phyloP scores from a whole-genome alignment of 2,113 vertebrate genomes.

The Corvus moneduloides region DNA sequence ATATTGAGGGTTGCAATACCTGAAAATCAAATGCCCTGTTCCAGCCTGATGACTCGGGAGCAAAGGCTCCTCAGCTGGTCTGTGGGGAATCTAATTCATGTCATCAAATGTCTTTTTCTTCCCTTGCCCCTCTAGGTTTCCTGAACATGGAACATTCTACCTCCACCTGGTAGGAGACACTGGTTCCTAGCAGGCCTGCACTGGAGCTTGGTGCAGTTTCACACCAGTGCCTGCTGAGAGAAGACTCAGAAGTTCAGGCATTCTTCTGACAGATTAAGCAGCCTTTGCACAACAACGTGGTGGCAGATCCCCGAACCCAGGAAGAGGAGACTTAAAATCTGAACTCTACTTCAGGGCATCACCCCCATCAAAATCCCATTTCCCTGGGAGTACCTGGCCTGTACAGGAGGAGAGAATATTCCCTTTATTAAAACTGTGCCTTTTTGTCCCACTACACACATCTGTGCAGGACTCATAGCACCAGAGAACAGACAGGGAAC shows the following conservation, averaged over 20 bases:
- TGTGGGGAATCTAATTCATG: neutral
- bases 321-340: neutral
- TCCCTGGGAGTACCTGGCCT: neutral
- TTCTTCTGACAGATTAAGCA: fast-evolving
- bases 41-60: neutral
- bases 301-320: neutral
- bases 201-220: neutral
- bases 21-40: neutral
- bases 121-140: neutral
- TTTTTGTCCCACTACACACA: neutral
- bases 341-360: neutral
- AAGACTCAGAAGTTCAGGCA: neutral
- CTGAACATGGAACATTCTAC: neutral
- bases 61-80: neutral
- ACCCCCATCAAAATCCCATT: neutral
- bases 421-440: neutral
- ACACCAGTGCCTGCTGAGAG: neutral
- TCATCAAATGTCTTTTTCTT: neutral
- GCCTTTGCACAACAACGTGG: neutral
- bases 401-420: neutral
- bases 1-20: neutral
- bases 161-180: neutral
- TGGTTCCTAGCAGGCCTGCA: neutral
- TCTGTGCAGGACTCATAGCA: neutral
- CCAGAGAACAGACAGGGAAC: neutral